Base-by-base conservation (phyloP, 2,113 vertebrate genomes). In the Tragelaphus imberbis region DNA sequence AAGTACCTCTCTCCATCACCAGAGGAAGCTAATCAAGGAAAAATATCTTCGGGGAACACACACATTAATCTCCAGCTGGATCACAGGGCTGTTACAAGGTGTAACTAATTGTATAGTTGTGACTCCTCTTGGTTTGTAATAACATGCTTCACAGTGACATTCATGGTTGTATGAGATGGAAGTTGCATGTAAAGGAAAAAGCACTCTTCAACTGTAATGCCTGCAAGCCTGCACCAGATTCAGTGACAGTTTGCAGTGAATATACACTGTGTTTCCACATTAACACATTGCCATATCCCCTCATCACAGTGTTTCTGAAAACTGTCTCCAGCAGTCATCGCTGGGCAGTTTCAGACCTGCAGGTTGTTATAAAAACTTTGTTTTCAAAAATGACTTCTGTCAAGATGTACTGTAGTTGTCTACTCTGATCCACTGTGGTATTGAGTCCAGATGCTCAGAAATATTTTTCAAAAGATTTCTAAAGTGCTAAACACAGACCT, bases 1-100 rank as follows among this genome's bases (percentile, higher is more conserved):
- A 97, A 96, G 84, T 56, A 49, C 33, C 61, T 40, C 77, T 95
- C 93, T 97, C 88, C 96, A 93, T 95, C 95, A 96, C 91, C 86
- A 59, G 80, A 36, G 40, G 85, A 94, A 95, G 91, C 86, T 95
- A 89, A 97, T 95, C 95, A 94, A 94, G 86, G 89, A 28, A 94
- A 55, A 84, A 68, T 33, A 47, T 80, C 77, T 71, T 30, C 3
- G 0, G 21, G 44, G 30, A 85, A 55, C 33, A 27, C 2, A 36
- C 7, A 68, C 90, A 95, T 97, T 87, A 87, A 97, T 98, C 96
- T 90, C 56, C 49, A 88, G 61, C 30, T 44, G 85, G 33, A 95
- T 79, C 55, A n/a, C 1, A 0, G 65, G 65, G 27, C 47, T 55
- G 40, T 88, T 89, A 88, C 17, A 40, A 88, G 82, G 16, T 91